A percentile compares a stretch with the other conserved stretches of the same genome.
These are phyloP conservation scores for Phymanthus crucifer DNA, from an alignment of 92 coral and sea anemone species.

Conservation along the genomic window DNA sequence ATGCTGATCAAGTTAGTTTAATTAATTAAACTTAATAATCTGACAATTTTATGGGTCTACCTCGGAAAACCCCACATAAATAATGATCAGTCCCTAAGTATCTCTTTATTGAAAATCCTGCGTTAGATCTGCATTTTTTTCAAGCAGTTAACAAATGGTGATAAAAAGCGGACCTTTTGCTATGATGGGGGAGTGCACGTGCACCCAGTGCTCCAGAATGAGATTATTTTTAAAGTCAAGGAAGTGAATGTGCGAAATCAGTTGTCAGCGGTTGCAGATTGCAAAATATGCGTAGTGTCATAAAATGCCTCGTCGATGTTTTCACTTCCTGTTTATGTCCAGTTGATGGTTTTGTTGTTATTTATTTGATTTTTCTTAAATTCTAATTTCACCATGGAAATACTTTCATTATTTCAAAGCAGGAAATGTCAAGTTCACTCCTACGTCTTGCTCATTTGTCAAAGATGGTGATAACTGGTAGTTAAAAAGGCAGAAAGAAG, in stretches of 20 bases:
- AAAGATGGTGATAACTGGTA: background rate
- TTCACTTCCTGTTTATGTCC: conserved; percentile 34
- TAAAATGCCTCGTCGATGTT: conserved; percentile 23
- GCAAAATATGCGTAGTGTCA: conserved; percentile 4
- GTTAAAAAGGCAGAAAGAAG: background rate
- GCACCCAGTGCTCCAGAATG: no score
- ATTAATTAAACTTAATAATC: no score
- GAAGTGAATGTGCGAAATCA: background rate
- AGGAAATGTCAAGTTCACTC: background rate
- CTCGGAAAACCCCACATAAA: no score
- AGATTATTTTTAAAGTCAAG: no score
- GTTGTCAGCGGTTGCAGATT: conserved; percentile 15
- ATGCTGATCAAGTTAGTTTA: no score
- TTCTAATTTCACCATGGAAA: background rate
- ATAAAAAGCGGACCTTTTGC: no score
- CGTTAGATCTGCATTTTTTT: no score
- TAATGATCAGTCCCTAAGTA: no score
- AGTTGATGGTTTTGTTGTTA: background rate
- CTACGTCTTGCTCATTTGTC: background rate
- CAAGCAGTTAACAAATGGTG: no score
- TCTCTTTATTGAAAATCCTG: no score
- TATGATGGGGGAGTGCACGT: no score
- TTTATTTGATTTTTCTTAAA: background rate
- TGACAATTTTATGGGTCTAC: no score
- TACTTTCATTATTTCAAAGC: background rate